phyloP scores from a whole-genome alignment of 2,113 vertebrate genomes.

The Microcebus tavaratra region DNA sequence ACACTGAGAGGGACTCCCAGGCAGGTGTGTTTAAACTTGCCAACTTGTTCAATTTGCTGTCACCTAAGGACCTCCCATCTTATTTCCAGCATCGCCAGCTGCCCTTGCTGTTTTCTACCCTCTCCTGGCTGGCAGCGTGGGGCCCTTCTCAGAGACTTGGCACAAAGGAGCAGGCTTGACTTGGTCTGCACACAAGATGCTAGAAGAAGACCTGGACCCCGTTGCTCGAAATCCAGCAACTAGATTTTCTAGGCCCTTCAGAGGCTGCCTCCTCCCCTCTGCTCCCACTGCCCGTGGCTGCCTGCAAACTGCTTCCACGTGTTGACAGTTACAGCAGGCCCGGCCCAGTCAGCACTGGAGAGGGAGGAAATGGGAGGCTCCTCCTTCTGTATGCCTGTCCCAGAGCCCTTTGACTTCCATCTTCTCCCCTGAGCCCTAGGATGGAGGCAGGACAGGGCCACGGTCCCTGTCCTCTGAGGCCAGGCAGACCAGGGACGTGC shows the following conservation, averaged over 20 bases:
- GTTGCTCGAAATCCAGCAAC: neutral
- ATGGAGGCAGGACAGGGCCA: neutral
- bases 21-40: neutral
- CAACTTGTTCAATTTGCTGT: neutral
- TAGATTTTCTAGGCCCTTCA: neutral
- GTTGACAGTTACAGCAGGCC: neutral
- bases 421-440: neutral
- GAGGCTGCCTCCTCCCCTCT: neutral
- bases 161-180: neutral
- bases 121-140: neutral
- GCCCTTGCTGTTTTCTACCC: neutral
- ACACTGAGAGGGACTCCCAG: neutral
- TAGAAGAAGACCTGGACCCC: neutral
- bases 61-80: neutral
- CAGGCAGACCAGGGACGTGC: neutral
- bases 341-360: neutral
- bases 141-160: neutral
- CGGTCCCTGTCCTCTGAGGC: neutral
- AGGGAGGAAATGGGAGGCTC: neutral
- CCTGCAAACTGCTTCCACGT: neutral
- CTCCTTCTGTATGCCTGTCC: neutral
- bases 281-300: fast-evolving
- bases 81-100: neutral
- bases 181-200: neutral
- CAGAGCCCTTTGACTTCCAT: neutral